phyloP scores from a whole-genome alignment of 2,797 vertebrate genomes.

The Danio albolineatus region DNA sequence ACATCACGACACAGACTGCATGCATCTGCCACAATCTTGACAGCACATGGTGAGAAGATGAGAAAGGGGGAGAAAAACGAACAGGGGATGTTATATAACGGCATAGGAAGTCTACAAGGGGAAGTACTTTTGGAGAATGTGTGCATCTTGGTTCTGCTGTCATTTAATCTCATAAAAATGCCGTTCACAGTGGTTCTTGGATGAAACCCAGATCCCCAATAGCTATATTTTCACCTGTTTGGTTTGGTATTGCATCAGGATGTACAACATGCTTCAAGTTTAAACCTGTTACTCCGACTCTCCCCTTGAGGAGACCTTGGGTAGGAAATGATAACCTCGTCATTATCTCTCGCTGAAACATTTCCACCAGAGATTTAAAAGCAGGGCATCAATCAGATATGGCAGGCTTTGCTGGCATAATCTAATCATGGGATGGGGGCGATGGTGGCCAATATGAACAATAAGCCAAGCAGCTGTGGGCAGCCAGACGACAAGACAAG shows the following conservation, averaged over 20 bases:
- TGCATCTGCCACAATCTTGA: constrained; percentile 39
- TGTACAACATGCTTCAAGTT: constrained; percentile 46
- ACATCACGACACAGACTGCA: constrained; percentile 34
- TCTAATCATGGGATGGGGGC: constrained; percentile 4
- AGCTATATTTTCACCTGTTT: constrained; percentile 27
- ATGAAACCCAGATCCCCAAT: not conserved
- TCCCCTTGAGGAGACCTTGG: constrained; percentile 40
- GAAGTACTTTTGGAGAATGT: not conserved
- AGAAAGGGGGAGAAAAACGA: constrained; percentile 15
- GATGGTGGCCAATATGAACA: constrained; percentile 39
- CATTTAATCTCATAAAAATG: constrained; percentile 24
- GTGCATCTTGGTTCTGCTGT: not conserved
- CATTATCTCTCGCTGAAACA: constrained; percentile 27
- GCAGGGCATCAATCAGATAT: constrained; percentile 22
- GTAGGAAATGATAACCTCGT: constrained; percentile 44
- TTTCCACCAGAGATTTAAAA: constrained; percentile 13
- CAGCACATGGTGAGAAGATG: constrained; percentile 5
- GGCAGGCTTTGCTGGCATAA: constrained; percentile 38
- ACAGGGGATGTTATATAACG: not conserved
- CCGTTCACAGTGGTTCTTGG: not conserved
- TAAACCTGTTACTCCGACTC: constrained; percentile 29
- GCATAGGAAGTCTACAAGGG: not conserved
- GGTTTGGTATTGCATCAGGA: constrained; percentile 35
- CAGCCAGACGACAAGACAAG: constrained; percentile 48
- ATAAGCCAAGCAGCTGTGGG: constrained; percentile 47